These are phyloP conservation scores for Coregonus clupeaformis DNA, from an alignment of 2,113 vertebrate species.

Conservation along the genomic window DNA sequence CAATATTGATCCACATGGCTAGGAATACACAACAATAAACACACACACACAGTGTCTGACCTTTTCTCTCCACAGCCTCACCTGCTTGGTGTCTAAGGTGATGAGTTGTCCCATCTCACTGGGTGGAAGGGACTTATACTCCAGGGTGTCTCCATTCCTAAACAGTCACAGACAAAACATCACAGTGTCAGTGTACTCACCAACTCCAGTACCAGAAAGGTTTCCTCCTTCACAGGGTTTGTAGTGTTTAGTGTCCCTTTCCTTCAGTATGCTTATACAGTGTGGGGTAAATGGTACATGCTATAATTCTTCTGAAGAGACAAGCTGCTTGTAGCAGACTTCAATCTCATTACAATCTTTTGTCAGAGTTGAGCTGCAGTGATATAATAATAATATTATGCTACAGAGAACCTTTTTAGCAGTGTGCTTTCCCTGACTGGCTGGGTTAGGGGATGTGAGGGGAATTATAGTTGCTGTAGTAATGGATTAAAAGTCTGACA, in stretches of 20 bases:
- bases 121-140: conserved; percentile 72
- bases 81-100: conserved; percentile 68
- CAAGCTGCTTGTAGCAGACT: conserved; percentile 27
- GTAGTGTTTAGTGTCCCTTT: neutral
- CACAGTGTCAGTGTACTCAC: neutral
- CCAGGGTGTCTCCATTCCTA: conserved; percentile 76
- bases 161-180: conserved; percentile 12
- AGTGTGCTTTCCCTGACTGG: no score
- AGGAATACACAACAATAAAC: neutral
- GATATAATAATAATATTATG: neutral
- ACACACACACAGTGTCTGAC: neutral
- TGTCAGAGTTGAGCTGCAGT: conserved; percentile 33
- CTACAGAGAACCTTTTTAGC: no score
- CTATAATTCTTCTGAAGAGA: conserved; percentile 44
- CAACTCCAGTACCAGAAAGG: no score
- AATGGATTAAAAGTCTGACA: conserved; percentile 50
- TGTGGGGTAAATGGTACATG: conserved; percentile 11
- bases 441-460: conserved; percentile 8
- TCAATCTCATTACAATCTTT: conserved; percentile 54
- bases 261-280: conserved; percentile 17
- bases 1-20: neutral
- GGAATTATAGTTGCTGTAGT: conserved; percentile 28
- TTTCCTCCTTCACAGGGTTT: neutral
- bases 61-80: conserved; percentile 45
- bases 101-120: conserved; percentile 68